phyloP scores from a whole-genome alignment of 2,888 invertebrate genomes.

The Rhagophthalmus giganteus region DNA sequence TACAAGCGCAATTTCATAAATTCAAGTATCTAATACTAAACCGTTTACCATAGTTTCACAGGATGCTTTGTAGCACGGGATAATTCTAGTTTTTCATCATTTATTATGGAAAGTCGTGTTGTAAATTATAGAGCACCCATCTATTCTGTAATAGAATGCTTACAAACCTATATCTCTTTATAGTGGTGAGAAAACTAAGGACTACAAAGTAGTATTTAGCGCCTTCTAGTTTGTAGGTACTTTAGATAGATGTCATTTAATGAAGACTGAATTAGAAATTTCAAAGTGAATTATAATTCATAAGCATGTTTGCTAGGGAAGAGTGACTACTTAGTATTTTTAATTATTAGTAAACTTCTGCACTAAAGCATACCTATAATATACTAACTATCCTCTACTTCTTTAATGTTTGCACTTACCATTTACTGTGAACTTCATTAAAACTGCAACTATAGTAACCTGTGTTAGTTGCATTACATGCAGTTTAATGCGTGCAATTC shows the following conservation, averaged over 20 bases:
- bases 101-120: constrained; percentile 10
- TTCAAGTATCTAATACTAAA: too few relatives aligned
- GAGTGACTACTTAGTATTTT: constrained; percentile 3
- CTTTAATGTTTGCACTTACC: constrained; percentile 16
- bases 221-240: constrained; percentile 18
- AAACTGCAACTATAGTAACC: constrained; percentile 21
- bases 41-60: constrained; percentile 20
- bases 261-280: background rate
- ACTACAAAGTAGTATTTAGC: constrained; percentile 20
- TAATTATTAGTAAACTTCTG: constrained; percentile 15
- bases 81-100: constrained; percentile 15
- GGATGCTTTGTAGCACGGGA: constrained; percentile 18
- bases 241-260: constrained; percentile 6
- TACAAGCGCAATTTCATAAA: too few relatives aligned
- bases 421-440: constrained; percentile 3
- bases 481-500: constrained; percentile 30
- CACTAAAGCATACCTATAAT: constrained; percentile 18
- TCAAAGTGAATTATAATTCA: constrained; percentile 1
- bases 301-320: constrained; percentile 15
- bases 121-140: constrained; percentile 17
- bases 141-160: constrained; percentile 19
- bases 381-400: constrained; percentile 13
- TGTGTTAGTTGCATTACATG: constrained; percentile 25
- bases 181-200: constrained; percentile 15
- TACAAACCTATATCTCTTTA: constrained; percentile 12